These are phyloP conservation scores for Triplophysa siluroides DNA, from an alignment of 2,113 vertebrate genomes.

Conservation along the genomic window DNA sequence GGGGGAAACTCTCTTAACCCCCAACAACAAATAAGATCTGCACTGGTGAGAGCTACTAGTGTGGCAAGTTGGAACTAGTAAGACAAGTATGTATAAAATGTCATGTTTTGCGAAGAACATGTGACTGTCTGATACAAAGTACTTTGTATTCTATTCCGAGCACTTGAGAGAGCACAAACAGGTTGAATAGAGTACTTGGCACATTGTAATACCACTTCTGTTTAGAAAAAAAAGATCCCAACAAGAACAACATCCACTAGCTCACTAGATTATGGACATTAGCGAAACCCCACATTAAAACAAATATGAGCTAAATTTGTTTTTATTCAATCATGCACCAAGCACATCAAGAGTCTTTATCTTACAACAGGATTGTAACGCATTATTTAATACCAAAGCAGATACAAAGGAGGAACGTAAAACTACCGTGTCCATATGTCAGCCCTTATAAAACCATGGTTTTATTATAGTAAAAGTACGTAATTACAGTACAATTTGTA, in stretches of 20 bases:
- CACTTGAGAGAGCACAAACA: neutral
- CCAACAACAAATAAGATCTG: neutral
- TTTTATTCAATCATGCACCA: neutral
- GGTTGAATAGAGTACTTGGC: neutral
- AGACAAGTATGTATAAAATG: constrained; percentile 5
- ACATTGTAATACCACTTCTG: neutral
- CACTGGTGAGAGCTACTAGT: neutral
- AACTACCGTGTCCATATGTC: too few species aligned
- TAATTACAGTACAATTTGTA: too few species aligned
- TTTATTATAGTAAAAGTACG: too few species aligned
- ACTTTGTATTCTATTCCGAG: neutral
- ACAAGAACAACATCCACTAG: neutral
- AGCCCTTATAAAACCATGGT: too few species aligned
- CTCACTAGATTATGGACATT: neutral
- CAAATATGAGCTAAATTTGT: too few species aligned
- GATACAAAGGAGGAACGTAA: too few species aligned
- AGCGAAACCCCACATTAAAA: neutral
- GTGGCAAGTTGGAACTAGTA: neutral
- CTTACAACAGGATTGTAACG: too few species aligned
- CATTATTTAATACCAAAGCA: too few species aligned
- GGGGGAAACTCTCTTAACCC: neutral
- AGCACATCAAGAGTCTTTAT: neutral
- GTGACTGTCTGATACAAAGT: neutral
- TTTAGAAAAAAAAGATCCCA: neutral
- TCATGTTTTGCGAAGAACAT: neutral